Base-by-base conservation (phyloP, 2,888 invertebrate genomes). In the Teinopalpus imperialis region DNA sequence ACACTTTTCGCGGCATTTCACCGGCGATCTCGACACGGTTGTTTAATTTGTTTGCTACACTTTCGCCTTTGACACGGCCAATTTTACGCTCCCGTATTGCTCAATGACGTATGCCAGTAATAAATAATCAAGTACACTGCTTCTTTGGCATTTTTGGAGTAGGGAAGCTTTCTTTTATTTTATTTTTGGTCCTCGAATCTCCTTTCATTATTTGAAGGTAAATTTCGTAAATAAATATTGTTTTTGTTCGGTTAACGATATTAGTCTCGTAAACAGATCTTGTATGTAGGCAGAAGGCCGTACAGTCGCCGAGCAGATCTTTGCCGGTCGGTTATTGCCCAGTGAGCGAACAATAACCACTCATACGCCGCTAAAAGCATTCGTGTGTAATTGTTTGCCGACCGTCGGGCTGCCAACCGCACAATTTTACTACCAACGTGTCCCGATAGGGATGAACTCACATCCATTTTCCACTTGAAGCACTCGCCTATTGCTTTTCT, bases 1-100 rank as follows among this genome's bases (percentile, higher is more conserved):
- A 75, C 52, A 74, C 76, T 81, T 81, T 82, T 78, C 78, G 72
- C 79, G 73, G 65, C 64, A 74, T 81, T 79, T 80, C 77, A 79
- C 78, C 81, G 69, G 75, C 66, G 60, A 68, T 69, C 68, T 65
- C 69, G 63, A 58, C 59, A 69, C 59, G 57, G 18, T 46, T 43
- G 47, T 54, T 49, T 46, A 45, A 67, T 69, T 78, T 66, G 64
- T 79, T 75, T 68, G 75, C 64, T 75, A 81, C 81, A 86, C 83
- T 83, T 87, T 87, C 86, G 74, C 74, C 69, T 76, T 74, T 68
- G 62, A 68, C 65, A 52, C 51, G 48, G 57, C 56, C 52, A 52
- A 21, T 21, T 24, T 60, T 60, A 68, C 67, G 66, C 71, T 65
- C 45, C 49, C 49, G 47, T 51, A 49, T 49, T 51, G 53, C 43